Conservation (phyloP, 2,888 invertebrate species). For the Halictus quadricinctus region DNA sequence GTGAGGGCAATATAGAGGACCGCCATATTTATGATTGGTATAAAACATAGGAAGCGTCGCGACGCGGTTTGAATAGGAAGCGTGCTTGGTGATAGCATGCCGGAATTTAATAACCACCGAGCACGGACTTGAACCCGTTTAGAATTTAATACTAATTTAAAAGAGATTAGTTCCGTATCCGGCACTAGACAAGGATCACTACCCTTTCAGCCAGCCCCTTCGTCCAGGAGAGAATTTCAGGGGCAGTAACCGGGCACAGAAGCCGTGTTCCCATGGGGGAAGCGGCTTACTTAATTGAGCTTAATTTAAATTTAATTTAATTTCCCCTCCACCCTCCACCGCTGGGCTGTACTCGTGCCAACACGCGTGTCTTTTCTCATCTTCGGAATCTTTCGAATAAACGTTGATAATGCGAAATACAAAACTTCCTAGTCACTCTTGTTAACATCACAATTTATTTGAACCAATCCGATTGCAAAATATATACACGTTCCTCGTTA, state of each 20-base stretch:
- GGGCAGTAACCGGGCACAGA: slow-evolving; percentile 65
- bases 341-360: slow-evolving; percentile 7
- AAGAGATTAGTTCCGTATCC: slow-evolving; percentile 75
- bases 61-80: slow-evolving; percentile 26
- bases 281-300: slow-evolving; percentile 78
- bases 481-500: background rate
- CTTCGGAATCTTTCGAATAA: slow-evolving; percentile 30
- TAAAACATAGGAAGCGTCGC: slow-evolving; percentile 53
- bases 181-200: slow-evolving; percentile 69
- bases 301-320: slow-evolving; percentile 79
- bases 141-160: slow-evolving; percentile 76
- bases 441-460: background rate
- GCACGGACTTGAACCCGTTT: slow-evolving; percentile 64
- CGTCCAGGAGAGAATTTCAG: slow-evolving; percentile 66
- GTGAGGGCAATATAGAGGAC: slow-evolving; percentile 58
- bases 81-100: slow-evolving; percentile 48
- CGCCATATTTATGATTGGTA: slow-evolving; percentile 66
- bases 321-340: slow-evolving; percentile 61
- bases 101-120: slow-evolving; percentile 72
- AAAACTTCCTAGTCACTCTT: background rate
- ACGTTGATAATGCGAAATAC: background rate
- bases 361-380: slow-evolving; percentile 34
- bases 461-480: background rate
- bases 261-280: slow-evolving; percentile 72
- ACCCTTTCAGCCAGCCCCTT: slow-evolving; percentile 46